Percentiles rank a stretch among this genome's conserved stretches.
Evolutionary conservation across 2,797 vertebrate genomes (phyloP).

Genomic region (Darevskia nairensis): DNA sequence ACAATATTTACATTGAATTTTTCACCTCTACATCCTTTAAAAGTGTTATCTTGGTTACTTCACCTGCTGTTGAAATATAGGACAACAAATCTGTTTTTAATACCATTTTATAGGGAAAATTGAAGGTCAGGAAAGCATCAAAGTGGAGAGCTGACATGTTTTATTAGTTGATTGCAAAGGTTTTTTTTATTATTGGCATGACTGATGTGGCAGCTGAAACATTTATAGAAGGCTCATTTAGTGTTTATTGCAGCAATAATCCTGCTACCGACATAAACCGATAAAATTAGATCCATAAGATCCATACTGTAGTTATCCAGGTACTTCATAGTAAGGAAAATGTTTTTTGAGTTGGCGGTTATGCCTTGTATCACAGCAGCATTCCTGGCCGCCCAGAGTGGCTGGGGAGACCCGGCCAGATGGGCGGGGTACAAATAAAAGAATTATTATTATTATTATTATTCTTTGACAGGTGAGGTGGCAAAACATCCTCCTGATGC

Average conservation of each 20-base stretch:
- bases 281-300: constrained; percentile 32
- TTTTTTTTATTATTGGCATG: constrained; percentile 1
- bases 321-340: background rate
- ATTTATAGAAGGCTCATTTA: background rate
- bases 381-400: too few species aligned
- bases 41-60: background rate
- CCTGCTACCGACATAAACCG: constrained; percentile 19
- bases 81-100: constrained; percentile 20
- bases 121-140: constrained; percentile 51
- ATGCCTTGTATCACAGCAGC: background rate
- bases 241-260: constrained; percentile 20
- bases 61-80: background rate
- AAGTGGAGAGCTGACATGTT: background rate
- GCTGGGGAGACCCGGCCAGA: too few species aligned
- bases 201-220: constrained; percentile 42
- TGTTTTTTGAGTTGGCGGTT: background rate
- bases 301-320: background rate
- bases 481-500: background rate
- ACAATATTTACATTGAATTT: constrained; percentile 20
- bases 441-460: too few species aligned
- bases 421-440: too few species aligned
- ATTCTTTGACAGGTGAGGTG: background rate
- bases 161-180: constrained; percentile 40
- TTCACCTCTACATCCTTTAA: constrained; percentile 5
- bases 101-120: constrained; percentile 35